Evolutionary conservation across 2,113 vertebrate genomes (phyloP).

Genomic region (Chamaea fasciata): DNA sequence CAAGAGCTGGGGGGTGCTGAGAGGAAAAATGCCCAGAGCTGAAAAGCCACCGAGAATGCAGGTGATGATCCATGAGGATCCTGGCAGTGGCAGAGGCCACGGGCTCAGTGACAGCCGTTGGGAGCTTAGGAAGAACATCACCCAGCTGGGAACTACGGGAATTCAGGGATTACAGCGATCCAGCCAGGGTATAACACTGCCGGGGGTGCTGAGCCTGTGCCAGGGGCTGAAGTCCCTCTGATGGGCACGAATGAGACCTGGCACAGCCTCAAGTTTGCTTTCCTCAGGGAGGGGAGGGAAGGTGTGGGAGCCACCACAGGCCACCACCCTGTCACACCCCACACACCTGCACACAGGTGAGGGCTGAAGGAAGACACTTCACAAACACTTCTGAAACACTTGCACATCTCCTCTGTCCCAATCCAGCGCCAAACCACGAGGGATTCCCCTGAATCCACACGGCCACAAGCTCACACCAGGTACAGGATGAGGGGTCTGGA

Average conservation of each 20-base stretch:
- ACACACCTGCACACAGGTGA: background rate
- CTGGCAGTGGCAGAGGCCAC: background rate
- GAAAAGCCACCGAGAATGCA: background rate
- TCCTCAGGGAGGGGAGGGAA: background rate
- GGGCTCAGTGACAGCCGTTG: background rate
- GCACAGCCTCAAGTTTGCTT: background rate
- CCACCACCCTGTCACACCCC: background rate
- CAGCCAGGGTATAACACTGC: background rate
- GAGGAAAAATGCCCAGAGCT: background rate
- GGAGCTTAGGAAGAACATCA: background rate
- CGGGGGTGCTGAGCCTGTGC: background rate
- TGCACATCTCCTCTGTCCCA: background rate
- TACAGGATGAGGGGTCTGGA: background rate
- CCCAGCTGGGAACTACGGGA: background rate
- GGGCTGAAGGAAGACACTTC: background rate
- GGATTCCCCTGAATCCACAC: fast-evolving
- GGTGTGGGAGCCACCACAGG: background rate
- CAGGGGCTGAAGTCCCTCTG: background rate
- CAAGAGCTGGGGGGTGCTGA: background rate
- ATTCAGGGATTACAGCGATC: background rate
- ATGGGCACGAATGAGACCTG: background rate
- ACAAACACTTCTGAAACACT: background rate
- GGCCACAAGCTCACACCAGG: background rate
- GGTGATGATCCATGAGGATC: background rate
- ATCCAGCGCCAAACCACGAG: fast-evolving